Conservation (phyloP, 2,113 vertebrate genomes). For the Leucopternis melanops region DNA sequence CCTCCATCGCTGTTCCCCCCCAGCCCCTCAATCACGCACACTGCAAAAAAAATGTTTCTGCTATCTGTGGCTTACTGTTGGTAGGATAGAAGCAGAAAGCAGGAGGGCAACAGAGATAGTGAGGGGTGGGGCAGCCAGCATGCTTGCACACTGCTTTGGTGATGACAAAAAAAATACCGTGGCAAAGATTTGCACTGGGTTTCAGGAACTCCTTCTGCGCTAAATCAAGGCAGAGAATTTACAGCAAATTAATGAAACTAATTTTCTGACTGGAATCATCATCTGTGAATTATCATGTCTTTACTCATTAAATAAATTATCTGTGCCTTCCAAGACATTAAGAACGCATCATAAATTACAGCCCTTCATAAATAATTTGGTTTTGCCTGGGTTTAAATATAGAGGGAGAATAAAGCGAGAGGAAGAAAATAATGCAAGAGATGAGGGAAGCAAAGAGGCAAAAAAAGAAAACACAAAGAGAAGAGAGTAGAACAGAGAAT, state of each 20-base stretch:
- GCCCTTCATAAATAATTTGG: constrained; percentile 73
- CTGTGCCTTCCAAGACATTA: constrained; percentile 73
- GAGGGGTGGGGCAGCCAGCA: not conserved
- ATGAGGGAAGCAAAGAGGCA: not conserved
- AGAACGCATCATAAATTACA: constrained; percentile 70
- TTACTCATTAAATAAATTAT: constrained; percentile 79
- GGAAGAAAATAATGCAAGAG: not conserved
- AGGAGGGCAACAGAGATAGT: not conserved
- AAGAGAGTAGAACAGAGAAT: not conserved
- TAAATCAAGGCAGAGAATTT: constrained; percentile 67
- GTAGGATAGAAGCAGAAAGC: not conserved
- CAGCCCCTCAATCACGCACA: not conserved
- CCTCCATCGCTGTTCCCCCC: not conserved
- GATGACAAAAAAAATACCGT: not conserved
- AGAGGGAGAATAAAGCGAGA: not conserved
- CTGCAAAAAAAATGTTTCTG: not conserved
- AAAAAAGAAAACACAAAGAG: not conserved
- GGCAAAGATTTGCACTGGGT: not conserved
- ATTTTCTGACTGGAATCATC: constrained; percentile 75
- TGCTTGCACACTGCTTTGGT: not conserved
- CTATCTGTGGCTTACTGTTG: not conserved
- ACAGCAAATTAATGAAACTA: constrained; percentile 75
- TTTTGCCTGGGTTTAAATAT: constrained; percentile 59
- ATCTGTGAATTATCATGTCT: constrained; percentile 71
- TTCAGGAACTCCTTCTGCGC: constrained; percentile 31